Conservation (phyloP, 1,140 invertebrate species). For the Drosophila ogumai region DNA sequence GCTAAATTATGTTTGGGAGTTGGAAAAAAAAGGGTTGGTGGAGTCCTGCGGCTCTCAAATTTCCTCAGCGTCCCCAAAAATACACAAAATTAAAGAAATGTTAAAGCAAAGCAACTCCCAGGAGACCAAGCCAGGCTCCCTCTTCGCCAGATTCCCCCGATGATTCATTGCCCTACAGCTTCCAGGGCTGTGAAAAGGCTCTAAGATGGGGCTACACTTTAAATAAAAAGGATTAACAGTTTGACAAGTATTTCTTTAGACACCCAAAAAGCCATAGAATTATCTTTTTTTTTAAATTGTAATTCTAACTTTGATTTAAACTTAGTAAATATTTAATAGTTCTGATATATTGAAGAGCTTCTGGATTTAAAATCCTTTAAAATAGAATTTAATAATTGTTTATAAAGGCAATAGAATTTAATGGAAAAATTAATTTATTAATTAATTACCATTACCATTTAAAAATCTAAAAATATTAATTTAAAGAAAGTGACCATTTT, state of each 20-base stretch:
- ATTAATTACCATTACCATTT: too few species aligned
- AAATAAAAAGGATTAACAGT: neutral
- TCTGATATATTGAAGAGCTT: too few species aligned
- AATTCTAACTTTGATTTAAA: too few species aligned
- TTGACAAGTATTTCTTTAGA: neutral
- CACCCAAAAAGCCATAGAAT: neutral
- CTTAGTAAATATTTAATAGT: too few species aligned
- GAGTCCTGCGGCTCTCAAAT: slow-evolving; percentile 10
- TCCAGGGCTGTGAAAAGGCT: neutral
- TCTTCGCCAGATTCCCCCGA: slow-evolving; percentile 1
- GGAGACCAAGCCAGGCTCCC: neutral
- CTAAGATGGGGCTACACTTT: neutral
- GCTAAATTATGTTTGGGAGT: slow-evolving; percentile 23
- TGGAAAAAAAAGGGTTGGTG: neutral
- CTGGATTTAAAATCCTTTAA: too few species aligned
- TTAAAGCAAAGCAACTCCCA: slow-evolving; percentile 9
- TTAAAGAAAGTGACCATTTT: too few species aligned
- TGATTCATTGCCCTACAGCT: slow-evolving; percentile 12
- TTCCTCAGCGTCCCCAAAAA: slow-evolving; percentile 2
- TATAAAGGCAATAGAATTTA: too few species aligned
- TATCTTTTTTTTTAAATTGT: too few species aligned
- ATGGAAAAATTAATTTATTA: too few species aligned
- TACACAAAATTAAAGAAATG: neutral
- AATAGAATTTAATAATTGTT: too few species aligned
- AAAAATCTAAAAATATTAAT: too few species aligned